These are phyloP conservation scores for Limnodromus scolopaceus DNA, from an alignment of 2,797 vertebrate species.

Conservation along the genomic window DNA sequence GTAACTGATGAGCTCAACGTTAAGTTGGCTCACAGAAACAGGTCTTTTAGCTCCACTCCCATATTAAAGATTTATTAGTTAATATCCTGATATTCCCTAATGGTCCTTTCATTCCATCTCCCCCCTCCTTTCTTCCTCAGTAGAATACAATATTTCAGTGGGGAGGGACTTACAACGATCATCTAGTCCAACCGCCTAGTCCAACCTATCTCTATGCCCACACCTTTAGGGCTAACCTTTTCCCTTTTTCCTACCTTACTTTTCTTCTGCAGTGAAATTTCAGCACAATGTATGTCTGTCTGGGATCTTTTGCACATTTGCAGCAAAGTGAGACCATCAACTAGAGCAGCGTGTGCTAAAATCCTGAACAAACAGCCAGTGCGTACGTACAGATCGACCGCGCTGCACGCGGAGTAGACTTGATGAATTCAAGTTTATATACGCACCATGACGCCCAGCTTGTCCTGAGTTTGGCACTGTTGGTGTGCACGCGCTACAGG, in stretches of 20 bases:
- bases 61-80: background rate
- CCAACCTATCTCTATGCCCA: background rate
- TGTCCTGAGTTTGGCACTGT: background rate
- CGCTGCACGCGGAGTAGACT: background rate
- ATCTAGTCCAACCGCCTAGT: background rate
- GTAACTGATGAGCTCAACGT: background rate
- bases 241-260: background rate
- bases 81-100: background rate
- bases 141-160: background rate
- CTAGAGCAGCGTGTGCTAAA: background rate
- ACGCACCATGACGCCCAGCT: accelerated
- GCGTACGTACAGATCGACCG: background rate
- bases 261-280: background rate
- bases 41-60: background rate
- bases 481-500: background rate
- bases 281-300: background rate
- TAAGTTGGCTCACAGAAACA: background rate
- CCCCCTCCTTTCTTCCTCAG: background rate
- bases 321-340: background rate
- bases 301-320: background rate
- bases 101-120: accelerated
- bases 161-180: background rate
- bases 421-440: background rate
- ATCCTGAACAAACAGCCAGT: background rate
- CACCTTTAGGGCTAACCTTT: background rate